Percentiles rank a stretch among this genome's conserved stretches.
These are phyloP conservation scores for Petrocephalus sullivani DNA, from an alignment of 2,797 vertebrate species.

Conservation along the genomic window DNA sequence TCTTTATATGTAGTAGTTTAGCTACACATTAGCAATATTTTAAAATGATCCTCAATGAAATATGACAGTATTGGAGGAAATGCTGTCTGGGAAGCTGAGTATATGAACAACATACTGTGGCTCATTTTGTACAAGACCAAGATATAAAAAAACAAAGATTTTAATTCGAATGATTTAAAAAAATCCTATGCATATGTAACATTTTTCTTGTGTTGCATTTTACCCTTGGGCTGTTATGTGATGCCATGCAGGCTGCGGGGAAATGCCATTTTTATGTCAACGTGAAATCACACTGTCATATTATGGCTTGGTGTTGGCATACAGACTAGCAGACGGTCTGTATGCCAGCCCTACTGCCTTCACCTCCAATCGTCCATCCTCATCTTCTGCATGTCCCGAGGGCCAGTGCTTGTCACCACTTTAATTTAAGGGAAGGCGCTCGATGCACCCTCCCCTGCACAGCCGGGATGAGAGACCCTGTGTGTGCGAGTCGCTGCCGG, in stretches of 20 bases:
- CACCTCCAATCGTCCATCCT: neutral
- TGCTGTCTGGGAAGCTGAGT: constrained; percentile 30
- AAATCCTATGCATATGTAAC: constrained; percentile 14
- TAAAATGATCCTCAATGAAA: constrained; percentile 35
- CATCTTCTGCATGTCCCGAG: constrained; percentile 13
- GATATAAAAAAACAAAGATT: neutral
- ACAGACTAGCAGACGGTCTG: neutral
- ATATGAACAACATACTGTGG: constrained; percentile 19
- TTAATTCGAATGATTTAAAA: constrained; percentile 23
- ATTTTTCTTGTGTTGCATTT: constrained; percentile 24
- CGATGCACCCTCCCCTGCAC: constrained; percentile 36
- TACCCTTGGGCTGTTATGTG: constrained; percentile 34
- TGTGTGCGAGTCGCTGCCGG: neutral
- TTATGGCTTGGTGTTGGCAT: constrained; percentile 25
- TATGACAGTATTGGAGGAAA: constrained; percentile 35
- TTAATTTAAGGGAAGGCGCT: constrained; percentile 51
- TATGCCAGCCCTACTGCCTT: neutral
- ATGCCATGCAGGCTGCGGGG: constrained; percentile 35
- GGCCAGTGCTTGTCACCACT: constrained; percentile 23
- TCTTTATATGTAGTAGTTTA: constrained; percentile 26
- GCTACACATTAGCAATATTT: constrained; percentile 52
- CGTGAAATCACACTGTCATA: constrained; percentile 29
- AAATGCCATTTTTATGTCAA: constrained; percentile 32
- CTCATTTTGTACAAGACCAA: neutral
- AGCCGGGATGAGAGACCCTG: neutral